phyloP scores from a whole-genome alignment of 1,140 invertebrate species.

The Episyrphus balteatus region DNA sequence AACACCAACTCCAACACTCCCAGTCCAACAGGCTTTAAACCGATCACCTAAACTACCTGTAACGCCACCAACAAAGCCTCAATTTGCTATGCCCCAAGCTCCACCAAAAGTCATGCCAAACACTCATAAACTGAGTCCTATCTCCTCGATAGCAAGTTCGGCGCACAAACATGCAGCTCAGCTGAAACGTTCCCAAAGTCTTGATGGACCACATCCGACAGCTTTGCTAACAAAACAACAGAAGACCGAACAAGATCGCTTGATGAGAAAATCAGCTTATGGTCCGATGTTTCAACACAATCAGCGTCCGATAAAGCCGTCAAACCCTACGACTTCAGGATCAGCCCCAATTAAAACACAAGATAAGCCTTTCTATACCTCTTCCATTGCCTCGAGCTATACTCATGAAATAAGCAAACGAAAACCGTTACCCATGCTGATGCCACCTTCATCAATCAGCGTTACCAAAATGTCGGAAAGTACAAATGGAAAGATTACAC shows the following conservation, averaged over 20 bases:
- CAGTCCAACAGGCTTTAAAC: slow-evolving; percentile 7
- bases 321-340: neutral
- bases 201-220: slow-evolving; percentile 18
- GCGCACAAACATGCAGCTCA: slow-evolving; percentile 21
- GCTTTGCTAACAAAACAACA: slow-evolving; percentile 13
- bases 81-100: slow-evolving; percentile 24
- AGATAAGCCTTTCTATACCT: neutral
- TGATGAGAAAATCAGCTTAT: slow-evolving; percentile 7
- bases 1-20: neutral
- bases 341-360: neutral
- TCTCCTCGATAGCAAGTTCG: slow-evolving; percentile 30
- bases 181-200: slow-evolving; percentile 22
- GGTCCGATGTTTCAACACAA: neutral
- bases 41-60: neutral
- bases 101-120: slow-evolving; percentile 8
- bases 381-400: neutral
- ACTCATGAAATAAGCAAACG: neutral
- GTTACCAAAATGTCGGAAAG: slow-evolving; percentile 2
- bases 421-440: slow-evolving; percentile 3
- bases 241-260: slow-evolving; percentile 11
- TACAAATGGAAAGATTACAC: neutral
- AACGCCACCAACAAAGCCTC: slow-evolving; percentile 2
- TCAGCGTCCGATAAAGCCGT: neutral
- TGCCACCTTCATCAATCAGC: slow-evolving; percentile 9
- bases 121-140: slow-evolving; percentile 9